Base-by-base conservation (phyloP, 2,113 vertebrate species). In the Pandion haliaetus region DNA sequence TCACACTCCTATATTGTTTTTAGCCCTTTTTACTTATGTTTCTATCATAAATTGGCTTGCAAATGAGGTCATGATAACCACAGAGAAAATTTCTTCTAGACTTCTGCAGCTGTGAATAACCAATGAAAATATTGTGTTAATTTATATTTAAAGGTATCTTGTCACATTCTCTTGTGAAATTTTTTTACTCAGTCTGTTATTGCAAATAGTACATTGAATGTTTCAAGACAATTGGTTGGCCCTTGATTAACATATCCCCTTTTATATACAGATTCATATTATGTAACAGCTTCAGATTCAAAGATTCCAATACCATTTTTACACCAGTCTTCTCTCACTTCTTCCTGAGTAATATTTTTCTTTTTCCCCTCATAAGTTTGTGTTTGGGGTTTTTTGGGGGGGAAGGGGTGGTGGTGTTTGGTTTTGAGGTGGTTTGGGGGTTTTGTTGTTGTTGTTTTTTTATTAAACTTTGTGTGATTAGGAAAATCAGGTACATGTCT, bases 341-440 rank as follows among this genome's bases (percentile, higher is more conserved):
- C 5, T 52, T 58, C 38, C 19, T 32, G 3, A 42, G 14, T 32
- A 15, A 12, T 36, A 45, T 7, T 49, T 9, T 52, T 26, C 32
- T 47, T 73, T 85, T 82, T 36, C 4, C 9, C 31, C 21, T 66
- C 6, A 2, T 66, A 36, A n/a, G 3, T 74, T 70, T 45, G 12
- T 63, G 8, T 36, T 40, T 50, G 17, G 20, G 34, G 38, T 42
- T 36, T 18, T 11, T 6, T 4, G 0, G 15, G 40, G 12, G 8
- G 6, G 6, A 26, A 34, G 12, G 0, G 0, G 2, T 17, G 3
- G 1, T 14, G 7, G 12, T 36, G 12, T 57, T 66, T 50, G 16
- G 4, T 32, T 34, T 88, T 21, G 26, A 3, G 12, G 15, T 40
- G 10, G 20, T 40, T 50, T 58, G 17, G 8, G 9, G 5, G 1